Evolutionary conservation across 2,113 vertebrate species (phyloP).

Genomic region (Camelus bactrianus): DNA sequence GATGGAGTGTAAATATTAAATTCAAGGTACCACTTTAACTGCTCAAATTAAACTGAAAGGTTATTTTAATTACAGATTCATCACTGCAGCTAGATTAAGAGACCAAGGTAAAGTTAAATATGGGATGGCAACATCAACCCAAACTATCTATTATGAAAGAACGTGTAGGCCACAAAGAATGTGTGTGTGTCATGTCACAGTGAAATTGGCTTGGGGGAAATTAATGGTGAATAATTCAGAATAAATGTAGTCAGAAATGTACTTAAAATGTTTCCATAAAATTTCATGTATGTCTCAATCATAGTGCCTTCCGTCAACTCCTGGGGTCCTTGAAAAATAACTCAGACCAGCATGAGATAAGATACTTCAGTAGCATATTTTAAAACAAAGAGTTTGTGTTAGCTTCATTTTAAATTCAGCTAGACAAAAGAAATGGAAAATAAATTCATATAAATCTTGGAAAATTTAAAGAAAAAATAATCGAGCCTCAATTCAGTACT

Average conservation of each 20-base stretch:
- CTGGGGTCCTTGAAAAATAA: constrained; percentile 46
- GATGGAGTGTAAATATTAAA: constrained; percentile 69
- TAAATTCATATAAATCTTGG: constrained; percentile 61
- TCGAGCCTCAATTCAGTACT: constrained; percentile 62
- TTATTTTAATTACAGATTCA: constrained; percentile 65
- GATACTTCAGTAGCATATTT: constrained; percentile 67
- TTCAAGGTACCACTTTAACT: not conserved
- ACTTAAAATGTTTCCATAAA: constrained; percentile 64
- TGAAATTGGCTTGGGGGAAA: constrained; percentile 58
- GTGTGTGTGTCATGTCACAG: not conserved
- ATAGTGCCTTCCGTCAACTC: constrained; percentile 63
- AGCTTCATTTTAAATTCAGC: constrained; percentile 60
- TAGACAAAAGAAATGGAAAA: constrained; percentile 67
- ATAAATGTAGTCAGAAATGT: constrained; percentile 56
- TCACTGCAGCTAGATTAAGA: constrained; percentile 39
- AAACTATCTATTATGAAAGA: constrained; percentile 51
- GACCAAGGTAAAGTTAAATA: not conserved
- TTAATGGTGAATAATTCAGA: constrained; percentile 63
- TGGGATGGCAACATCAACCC: not conserved
- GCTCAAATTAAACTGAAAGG: constrained; percentile 65
- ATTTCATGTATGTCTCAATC: constrained; percentile 63
- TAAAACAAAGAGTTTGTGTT: constrained; percentile 56
- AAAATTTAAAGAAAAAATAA: constrained; percentile 69
- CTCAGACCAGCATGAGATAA: constrained; percentile 50
- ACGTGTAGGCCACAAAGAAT: not conserved